Conservation (phyloP, 2,888 invertebrate species). For the Axea sp. region DNA sequence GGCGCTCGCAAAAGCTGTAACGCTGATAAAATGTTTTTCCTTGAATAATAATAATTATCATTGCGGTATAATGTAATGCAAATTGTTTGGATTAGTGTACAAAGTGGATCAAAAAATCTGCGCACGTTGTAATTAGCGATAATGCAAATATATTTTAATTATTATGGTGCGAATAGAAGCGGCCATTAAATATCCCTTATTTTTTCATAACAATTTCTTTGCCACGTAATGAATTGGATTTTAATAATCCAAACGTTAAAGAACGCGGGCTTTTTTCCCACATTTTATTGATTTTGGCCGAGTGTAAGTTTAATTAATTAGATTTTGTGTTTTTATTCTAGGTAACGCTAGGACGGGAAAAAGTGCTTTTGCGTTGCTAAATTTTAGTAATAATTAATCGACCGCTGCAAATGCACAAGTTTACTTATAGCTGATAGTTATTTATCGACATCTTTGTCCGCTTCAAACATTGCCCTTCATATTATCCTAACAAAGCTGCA, state of each 20-base stretch:
- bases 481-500: too few relatives aligned
- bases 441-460: too few relatives aligned
- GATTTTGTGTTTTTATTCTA: background rate
- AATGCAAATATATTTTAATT: constrained; percentile 45
- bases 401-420: too few relatives aligned
- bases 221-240: background rate
- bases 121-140: constrained; percentile 40
- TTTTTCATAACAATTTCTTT: constrained; percentile 20
- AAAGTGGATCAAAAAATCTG: constrained; percentile 45
- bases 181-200: constrained; percentile 16
- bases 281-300: background rate
- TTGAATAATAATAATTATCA: constrained; percentile 31
- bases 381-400: too few relatives aligned
- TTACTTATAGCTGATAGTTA: too few relatives aligned
- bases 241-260: too few relatives aligned
- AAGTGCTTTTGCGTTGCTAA: too few relatives aligned
- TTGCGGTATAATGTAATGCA: constrained; percentile 48
- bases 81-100: constrained; percentile 59
- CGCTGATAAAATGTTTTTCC: constrained; percentile 56
- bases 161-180: constrained; percentile 15
- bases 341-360: too few relatives aligned
- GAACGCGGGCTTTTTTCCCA: too few relatives aligned
- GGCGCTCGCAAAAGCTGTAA: constrained; percentile 47
- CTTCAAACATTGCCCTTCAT: too few relatives aligned
- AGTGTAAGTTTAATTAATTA: background rate